Percentiles rank a stretch among this genome's conserved stretches.
Evolutionary conservation across 1,140 invertebrate species (phyloP).

Genomic region (Leptinotarsa undecemlineata): DNA sequence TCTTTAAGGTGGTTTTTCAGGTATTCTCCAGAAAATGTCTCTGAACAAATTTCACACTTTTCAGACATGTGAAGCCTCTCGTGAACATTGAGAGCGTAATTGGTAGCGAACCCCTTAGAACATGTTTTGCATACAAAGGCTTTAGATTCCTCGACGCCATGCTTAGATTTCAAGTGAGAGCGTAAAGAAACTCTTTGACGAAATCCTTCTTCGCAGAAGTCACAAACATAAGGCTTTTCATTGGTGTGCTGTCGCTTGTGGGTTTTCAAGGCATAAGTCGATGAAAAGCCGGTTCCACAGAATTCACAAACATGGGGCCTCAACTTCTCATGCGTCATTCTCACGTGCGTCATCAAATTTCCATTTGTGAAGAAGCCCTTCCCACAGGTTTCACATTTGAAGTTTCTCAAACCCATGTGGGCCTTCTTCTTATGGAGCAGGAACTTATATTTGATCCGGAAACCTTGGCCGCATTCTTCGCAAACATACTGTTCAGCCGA

Average conservation of each 20-base stretch:
- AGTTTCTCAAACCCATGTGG: slow-evolving; percentile 42
- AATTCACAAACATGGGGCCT: slow-evolving; percentile 43
- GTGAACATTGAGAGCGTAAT: slow-evolving; percentile 29
- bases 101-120: slow-evolving; percentile 37
- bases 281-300: slow-evolving; percentile 44
- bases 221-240: slow-evolving; percentile 44
- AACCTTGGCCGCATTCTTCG: slow-evolving; percentile 40
- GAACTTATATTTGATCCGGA: slow-evolving; percentile 41
- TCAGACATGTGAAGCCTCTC: slow-evolving; percentile 27
- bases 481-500: slow-evolving; percentile 33
- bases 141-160: slow-evolving; percentile 42
- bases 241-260: slow-evolving; percentile 45
- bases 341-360: slow-evolving; percentile 44
- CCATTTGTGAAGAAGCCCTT: slow-evolving; percentile 43
- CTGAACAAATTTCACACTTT: slow-evolving; percentile 36
- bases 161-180: slow-evolving; percentile 43
- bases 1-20: slow-evolving; percentile 31
- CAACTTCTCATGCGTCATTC: slow-evolving; percentile 46
- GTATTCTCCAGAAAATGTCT: slow-evolving; percentile 37
- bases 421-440: slow-evolving; percentile 43
- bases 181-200: slow-evolving; percentile 42
- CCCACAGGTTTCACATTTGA: slow-evolving; percentile 43
- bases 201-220: slow-evolving; percentile 44
- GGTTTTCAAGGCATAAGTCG: slow-evolving; percentile 39
- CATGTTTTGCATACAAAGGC: slow-evolving; percentile 40